Base-by-base conservation (phyloP, 64 coral and sea anemone genomes). In the Dendronephthya gigantea region DNA sequence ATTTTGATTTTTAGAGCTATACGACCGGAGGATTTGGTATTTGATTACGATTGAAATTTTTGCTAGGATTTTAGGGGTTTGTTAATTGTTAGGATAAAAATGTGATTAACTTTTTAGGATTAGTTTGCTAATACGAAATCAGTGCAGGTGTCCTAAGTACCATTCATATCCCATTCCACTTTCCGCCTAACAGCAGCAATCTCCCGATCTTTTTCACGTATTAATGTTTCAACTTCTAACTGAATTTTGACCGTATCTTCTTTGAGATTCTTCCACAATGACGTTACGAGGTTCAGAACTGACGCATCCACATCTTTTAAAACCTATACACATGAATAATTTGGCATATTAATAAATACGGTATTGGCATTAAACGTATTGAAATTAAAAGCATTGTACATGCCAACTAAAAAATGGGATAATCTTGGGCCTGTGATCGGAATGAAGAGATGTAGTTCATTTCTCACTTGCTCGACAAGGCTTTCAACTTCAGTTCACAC, bases 101-200 rank as follows among this genome's bases (percentile, higher is more conserved):
- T 1, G 50, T 1, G 50, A 22, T 52, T 52, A 9, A 16, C 48
- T n/a, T n/a, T 6, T 45, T 45, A 45, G 41, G 41, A 45, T 6
- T 45, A 45, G 41, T 58, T 58, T 58, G 14, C 2, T 4, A 7
- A 23, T 62, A n/a, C 10, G 19, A 62, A 62, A 62, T n/a, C 55
- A 23, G 7, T 19, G 19, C 25, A 27, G 19, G 0, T 2, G 5
- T n/a, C 25, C 17, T 27, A 29, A 79, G 10, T 79, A 79, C 72
- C 72, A 79, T 34, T 79, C 72, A 79, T 79, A 12, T 79, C 72
- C 72, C 72, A 79, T 79, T 79, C 72, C 27, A 79, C 32, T 34
- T 79, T 79, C 3, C 72, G 72, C 22, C 72, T 19, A 29, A 79
- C 72, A 12, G 72, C 32, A 29, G 72, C 72, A 79, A 79, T 79